Evolutionary conservation across 1,140 invertebrate species (phyloP).

Genomic region (Caenorhabditis briggsae): DNA sequence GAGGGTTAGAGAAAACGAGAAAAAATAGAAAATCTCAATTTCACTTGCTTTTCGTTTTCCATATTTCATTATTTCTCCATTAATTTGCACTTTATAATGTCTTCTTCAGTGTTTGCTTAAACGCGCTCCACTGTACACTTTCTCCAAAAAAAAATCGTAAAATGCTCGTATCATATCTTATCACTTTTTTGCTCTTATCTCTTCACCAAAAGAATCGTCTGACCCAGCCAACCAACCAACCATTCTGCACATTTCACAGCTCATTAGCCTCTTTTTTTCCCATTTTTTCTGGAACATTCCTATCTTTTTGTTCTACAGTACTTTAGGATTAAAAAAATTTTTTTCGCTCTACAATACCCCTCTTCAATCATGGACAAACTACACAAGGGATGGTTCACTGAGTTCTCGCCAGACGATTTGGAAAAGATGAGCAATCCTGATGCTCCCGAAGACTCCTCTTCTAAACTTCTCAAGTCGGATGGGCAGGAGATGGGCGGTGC

Average conservation of each 20-base stretch:
- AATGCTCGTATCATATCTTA: not conserved
- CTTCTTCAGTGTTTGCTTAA: too few species aligned
- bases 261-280: not conserved
- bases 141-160: not conserved
- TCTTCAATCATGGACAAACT: constrained; percentile 81
- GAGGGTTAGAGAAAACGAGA: too few species aligned
- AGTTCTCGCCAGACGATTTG: constrained; percentile 79
- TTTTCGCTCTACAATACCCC: too few species aligned
- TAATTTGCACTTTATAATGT: not conserved
- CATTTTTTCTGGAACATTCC: not conserved
- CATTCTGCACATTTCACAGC: constrained; percentile 1
- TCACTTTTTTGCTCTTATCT: not conserved
- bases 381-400: constrained; percentile 90
- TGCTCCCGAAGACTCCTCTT: not conserved
- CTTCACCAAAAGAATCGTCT: not conserved
- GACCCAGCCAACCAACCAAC: not conserved
- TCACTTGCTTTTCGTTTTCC: not conserved
- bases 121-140: not conserved
- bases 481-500: constrained; percentile 83
- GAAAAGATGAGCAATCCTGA: constrained; percentile 67
- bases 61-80: not conserved
- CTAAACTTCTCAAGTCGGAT: constrained; percentile 78
- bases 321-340: too few species aligned
- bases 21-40: too few species aligned
- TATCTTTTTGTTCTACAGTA: too few species aligned